Evolutionary conservation across 2,113 vertebrate species (phyloP), one percentile per base, ranked within the genome.

Genomic region (Clinocottus analis): DNA sequence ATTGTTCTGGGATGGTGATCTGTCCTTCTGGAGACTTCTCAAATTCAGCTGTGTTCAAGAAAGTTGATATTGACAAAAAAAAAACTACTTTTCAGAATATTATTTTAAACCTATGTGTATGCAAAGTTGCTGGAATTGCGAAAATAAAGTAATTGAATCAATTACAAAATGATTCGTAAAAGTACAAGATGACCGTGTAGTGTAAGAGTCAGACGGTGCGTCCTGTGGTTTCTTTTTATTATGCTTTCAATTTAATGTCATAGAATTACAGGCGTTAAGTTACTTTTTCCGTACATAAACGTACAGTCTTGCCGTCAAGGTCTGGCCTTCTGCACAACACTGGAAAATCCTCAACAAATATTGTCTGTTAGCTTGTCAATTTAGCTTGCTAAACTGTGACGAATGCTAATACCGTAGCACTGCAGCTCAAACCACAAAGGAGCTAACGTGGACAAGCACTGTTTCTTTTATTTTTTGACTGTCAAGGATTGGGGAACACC

Each of bases 1-100:
- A 87, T 90, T 91, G 89, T 91, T 86, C 85, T 87, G 68, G 80
- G 83, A 90, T 85, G 81, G 65, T 84, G 84, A 89, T 90, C 81
- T 84, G 62, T 83, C 55, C 72, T 59, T 83, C 60, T 55, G 21
- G 51, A 60, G 29, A 82, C 83, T 72, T 67, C 51, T 68, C 13
- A 10, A 41, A 70, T 80, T 75, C 33, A 89, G 71, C 25, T 71
- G 19, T 72, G 62, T 75, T 60, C 27, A 43, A 47, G 55, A 74
- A 56, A 67, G 33, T 45, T 61, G 3, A 2, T 56, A 78, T 86
- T 75, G 43, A 61, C 29, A 59, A 49, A 43, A 31, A 62, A 31
- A 62, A 43, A 25, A 25, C 7, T 23, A 33, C 11, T 73, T 64
- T 74, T 71, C 11, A 23, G 23, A 45, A 35, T 60, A 72, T 33